A percentile compares a stretch with the other conserved stretches of the same genome.
Conservation (phyloP, 2,797 vertebrate genomes). For the Syndactyla subalaris region DNA sequence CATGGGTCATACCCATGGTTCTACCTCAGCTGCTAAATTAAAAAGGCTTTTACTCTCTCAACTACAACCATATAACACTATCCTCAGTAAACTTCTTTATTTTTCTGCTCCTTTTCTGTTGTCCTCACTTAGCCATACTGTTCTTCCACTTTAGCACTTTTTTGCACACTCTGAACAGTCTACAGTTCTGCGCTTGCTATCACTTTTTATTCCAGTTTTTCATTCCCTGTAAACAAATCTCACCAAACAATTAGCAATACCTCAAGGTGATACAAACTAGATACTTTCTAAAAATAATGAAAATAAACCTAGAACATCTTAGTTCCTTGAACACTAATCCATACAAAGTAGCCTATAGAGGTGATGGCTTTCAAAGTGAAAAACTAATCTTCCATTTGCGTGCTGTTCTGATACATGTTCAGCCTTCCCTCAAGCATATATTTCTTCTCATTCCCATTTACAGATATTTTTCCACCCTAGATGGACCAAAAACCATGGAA, state of each 20-base stretch:
- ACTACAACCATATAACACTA: not conserved
- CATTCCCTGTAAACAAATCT: not conserved
- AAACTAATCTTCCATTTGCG: not conserved
- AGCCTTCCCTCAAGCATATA: not conserved
- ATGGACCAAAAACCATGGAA: not conserved
- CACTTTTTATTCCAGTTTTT: not conserved
- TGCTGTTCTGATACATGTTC: not conserved
- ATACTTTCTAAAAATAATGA: not conserved
- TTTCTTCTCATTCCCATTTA: not conserved
- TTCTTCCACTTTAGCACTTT: not conserved
- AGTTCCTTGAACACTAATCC: conserved; percentile 5
- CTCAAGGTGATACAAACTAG: not conserved
- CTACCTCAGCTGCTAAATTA: not conserved
- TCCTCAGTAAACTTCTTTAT: not conserved
- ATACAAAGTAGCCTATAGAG: not conserved
- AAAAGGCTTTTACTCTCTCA: not conserved
- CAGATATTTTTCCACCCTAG: not conserved
- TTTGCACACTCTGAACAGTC: not conserved
- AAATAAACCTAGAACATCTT: not conserved
- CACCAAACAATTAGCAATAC: not conserved
- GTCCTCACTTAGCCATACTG: not conserved
- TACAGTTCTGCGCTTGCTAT: not conserved
- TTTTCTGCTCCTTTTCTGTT: not conserved
- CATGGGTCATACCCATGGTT: not conserved
- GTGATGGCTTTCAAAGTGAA: not conserved